Evolutionary conservation across 2,888 invertebrate species (phyloP).

Genomic region (Augiades crinisus): DNA sequence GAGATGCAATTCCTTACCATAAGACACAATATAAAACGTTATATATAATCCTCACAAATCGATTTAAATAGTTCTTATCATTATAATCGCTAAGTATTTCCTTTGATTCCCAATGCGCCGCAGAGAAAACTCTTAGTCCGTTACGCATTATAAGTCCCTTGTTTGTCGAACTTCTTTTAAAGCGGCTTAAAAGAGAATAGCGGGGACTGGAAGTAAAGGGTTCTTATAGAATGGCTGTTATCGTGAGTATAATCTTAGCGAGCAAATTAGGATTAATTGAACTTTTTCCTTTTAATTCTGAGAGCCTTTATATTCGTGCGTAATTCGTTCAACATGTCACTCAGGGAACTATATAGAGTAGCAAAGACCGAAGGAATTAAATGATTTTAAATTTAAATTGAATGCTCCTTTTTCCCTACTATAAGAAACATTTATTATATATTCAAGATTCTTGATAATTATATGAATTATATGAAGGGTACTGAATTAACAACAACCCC

Average conservation of each 20-base stretch:
- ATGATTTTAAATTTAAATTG: no score
- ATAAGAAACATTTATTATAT: no score
- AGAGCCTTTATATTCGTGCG: slow-evolving; percentile 64
- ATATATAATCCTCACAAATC: slow-evolving; percentile 14
- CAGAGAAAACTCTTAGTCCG: slow-evolving; percentile 62
- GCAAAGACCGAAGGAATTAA: neutral
- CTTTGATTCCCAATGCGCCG: slow-evolving; percentile 54
- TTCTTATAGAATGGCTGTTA: slow-evolving; percentile 70
- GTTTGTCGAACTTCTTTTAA: slow-evolving; percentile 74
- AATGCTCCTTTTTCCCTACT: no score
- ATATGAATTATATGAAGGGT: no score
- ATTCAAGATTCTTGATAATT: no score
- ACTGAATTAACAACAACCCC: no score
- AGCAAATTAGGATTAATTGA: slow-evolving; percentile 81
- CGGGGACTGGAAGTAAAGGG: slow-evolving; percentile 69
- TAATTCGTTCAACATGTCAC: slow-evolving; percentile 68
- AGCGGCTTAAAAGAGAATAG: slow-evolving; percentile 72
- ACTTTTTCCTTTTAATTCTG: slow-evolving; percentile 68
- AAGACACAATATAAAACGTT: neutral
- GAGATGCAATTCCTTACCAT: no score
- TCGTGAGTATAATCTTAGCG: slow-evolving; percentile 74
- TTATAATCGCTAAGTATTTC: slow-evolving; percentile 33
- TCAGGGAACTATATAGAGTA: slow-evolving; percentile 40
- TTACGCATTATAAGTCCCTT: slow-evolving; percentile 73
- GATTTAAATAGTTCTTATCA: slow-evolving; percentile 32